Evolutionary conservation across 2,797 vertebrate genomes (phyloP).

Genomic region (Argentina silus): DNA sequence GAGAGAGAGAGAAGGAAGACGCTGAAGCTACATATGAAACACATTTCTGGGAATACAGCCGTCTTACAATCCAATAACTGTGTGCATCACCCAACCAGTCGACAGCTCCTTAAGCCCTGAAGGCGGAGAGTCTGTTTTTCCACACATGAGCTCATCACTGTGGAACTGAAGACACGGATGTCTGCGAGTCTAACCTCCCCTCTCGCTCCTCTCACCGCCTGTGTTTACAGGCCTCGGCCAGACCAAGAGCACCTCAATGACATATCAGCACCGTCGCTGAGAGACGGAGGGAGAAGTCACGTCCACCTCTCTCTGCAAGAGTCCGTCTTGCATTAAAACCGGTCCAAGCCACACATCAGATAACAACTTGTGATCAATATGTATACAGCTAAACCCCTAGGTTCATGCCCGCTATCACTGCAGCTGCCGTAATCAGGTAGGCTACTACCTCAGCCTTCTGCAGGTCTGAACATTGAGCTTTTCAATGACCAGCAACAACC

Average conservation of each 20-base stretch:
- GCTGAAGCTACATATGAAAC: background rate
- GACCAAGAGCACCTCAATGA: constrained; percentile 5
- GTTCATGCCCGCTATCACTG: background rate
- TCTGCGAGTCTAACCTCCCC: background rate
- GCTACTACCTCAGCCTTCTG: too few species aligned
- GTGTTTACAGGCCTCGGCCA: background rate
- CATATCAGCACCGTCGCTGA: background rate
- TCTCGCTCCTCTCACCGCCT: background rate
- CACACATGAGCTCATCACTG: constrained; percentile 15
- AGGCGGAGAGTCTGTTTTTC: constrained; percentile 13
- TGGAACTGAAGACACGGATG: constrained; percentile 10
- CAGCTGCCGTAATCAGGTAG: background rate
- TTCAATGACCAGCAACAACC: background rate
- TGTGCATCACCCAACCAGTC: background rate
- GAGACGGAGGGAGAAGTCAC: background rate
- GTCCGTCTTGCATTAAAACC: background rate
- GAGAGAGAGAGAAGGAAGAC: background rate
- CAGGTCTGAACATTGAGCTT: background rate
- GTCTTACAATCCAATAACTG: background rate
- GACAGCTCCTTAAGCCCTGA: background rate
- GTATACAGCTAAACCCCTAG: background rate
- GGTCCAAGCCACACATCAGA: background rate
- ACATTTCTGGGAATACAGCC: background rate
- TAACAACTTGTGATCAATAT: background rate
- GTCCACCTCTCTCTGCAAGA: background rate